Conservation (phyloP, 2,113 vertebrate species). For the Cathartes aura region DNA sequence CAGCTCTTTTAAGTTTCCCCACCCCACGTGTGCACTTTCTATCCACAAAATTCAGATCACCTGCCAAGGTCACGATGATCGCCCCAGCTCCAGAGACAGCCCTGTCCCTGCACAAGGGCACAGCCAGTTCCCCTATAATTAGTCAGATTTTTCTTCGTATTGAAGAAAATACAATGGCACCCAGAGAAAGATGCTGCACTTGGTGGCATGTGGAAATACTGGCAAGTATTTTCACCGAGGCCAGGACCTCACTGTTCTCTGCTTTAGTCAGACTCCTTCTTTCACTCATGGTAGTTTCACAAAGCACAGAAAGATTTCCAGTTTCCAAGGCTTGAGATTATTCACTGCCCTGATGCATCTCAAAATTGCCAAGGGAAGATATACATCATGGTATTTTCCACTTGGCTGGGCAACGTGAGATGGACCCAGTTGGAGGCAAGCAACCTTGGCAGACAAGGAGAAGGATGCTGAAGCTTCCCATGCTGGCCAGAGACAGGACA, state of each 20-base stretch:
- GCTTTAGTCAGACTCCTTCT: not conserved
- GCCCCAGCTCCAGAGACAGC: not conserved
- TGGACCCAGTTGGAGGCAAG: not conserved
- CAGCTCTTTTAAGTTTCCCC: not conserved
- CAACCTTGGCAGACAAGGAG: not conserved
- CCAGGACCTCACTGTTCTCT: not conserved
- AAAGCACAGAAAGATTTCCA: not conserved
- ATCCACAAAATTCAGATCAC: not conserved
- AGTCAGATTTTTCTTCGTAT: not conserved
- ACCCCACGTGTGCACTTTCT: fast-evolving
- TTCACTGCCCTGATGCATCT: not conserved
- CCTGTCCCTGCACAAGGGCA: not conserved
- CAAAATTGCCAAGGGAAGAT: not conserved
- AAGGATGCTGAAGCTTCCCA: not conserved
- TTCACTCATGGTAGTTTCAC: not conserved
- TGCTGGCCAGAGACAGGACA: not conserved
- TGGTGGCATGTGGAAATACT: not conserved
- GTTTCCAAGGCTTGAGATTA: not conserved
- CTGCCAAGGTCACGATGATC: fast-evolving
- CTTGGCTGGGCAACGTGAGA: not conserved
- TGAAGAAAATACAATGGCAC: not conserved
- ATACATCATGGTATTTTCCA: not conserved
- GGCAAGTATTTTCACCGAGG: not conserved
- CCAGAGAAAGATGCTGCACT: not conserved
- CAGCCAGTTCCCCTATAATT: not conserved